Base-by-base conservation (phyloP, 2,888 invertebrate genomes). In the Teleiodes luculella region DNA sequence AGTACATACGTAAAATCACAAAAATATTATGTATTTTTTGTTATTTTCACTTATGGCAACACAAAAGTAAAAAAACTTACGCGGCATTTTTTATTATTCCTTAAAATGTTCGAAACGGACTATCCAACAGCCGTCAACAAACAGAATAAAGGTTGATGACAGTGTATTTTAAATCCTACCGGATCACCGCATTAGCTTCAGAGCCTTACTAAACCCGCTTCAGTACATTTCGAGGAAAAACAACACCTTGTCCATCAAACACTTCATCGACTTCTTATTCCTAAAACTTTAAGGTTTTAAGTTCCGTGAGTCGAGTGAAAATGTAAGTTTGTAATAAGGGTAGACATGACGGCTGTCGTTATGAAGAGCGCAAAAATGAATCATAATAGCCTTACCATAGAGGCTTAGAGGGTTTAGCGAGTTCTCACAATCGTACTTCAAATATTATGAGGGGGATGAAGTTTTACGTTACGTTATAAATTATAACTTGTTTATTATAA, bases 281-380 rank as follows among this genome's bases (percentile, higher is more conserved):
- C 16, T 14, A 6, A 1, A 7, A 8, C 18, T 24, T 3, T 43
- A 52, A 43, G 43, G 52, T 52, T 18, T 0, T 35, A 13, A 24
- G n/a, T 43, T 7, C 10, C 6, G 1, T 8, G 16, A 24, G 18
- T 18, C 49, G 31, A 46, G 37, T 50, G 39, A 13, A 45, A 47
- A 36, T 52, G 28, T 55, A 55, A 55, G 48, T 57, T 54, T 47
- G 54, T 56, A 55, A 55, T 55, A 47, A 55, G 46, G 35, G 54
- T 48, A 41, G 57, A 57, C 57, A 54, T 57, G 45, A 57, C 55
- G 57, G 54, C 48, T 56, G 61, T 59, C 61, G 61, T 64, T 59
- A 60, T 54, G 59, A 56, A 45, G 56, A 57, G 58, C 57, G 58
- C 55, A 52, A 53, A 61, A 64, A 64, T 64, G 61, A 61, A 61